phyloP scores from a whole-genome alignment of 2,888 invertebrate genomes.

The Octonoba sinensis region DNA sequence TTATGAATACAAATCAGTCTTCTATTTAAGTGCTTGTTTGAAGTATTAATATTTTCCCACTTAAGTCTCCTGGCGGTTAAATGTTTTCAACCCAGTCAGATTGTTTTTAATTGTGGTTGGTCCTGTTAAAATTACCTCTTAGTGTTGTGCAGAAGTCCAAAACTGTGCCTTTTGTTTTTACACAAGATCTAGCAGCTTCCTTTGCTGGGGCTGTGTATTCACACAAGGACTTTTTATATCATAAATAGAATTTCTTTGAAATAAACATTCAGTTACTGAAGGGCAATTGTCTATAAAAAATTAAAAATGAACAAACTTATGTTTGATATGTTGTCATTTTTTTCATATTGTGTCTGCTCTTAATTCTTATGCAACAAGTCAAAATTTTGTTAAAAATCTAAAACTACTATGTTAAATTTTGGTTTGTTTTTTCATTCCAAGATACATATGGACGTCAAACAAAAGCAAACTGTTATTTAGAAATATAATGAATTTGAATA shows the following conservation, averaged over 20 bases:
- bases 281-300: constrained; percentile 49
- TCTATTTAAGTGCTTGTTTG: too few relatives aligned
- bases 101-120: background rate
- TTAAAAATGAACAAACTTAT: constrained; percentile 55
- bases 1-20: too few relatives aligned
- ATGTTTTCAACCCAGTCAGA: background rate
- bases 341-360: constrained; percentile 1
- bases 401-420: too few relatives aligned
- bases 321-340: constrained; percentile 26
- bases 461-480: too few relatives aligned
- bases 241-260: constrained; percentile 53
- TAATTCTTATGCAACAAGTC: background rate
- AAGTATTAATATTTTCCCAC: background rate
- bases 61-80: constrained; percentile 51
- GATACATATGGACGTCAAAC: too few relatives aligned
- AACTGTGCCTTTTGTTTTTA: constrained; percentile 64
- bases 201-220: constrained; percentile 35
- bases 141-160: constrained; percentile 60
- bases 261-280: constrained; percentile 46
- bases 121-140: constrained; percentile 55
- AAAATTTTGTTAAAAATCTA: too few relatives aligned
- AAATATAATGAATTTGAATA: too few relatives aligned
- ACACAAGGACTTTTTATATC: constrained; percentile 52
- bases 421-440: too few relatives aligned
- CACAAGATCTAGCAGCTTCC: constrained; percentile 41